Evolutionary conservation across 1,140 invertebrate genomes (phyloP), one percentile per base, ranked within the genome.

Genomic region (Hermetia illucens): DNA sequence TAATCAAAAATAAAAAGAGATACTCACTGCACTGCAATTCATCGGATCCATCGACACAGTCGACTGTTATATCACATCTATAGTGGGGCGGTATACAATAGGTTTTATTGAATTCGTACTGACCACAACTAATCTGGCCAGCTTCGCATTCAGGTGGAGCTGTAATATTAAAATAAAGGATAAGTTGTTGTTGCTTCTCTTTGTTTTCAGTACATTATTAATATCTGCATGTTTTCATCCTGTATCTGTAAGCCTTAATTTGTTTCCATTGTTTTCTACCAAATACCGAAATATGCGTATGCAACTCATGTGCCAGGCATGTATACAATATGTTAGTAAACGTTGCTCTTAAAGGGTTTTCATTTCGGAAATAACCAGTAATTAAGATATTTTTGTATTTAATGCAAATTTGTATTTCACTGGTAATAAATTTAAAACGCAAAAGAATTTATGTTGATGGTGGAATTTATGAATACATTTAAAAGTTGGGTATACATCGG

Each of bases 21-120:
- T 62, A 88, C 86, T 91, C 67, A 94, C 89, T 81, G 69, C 91
- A 94, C 56, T 87, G 82, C 13, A 79, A 77, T 65, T 94, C 88
- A 60, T 95, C 92, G 9, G 85, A 86, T 39, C 88, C 89, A 58
- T 95, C 91, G 25, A 86, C 77, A 63, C 92, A 96, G 66, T 96
- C 91, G 0, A 88, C 79, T 29, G 79, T 79, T 71, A 85, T 88
- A 65, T 96, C 91, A 64, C 92, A 95, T 52, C 80, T 72, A 63
- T 87, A 77, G 63, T 93, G 79, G 35, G 77, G 77, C 27, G 88
- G 85, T 52, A 92, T 81, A 62, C 89, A 93, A 61, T 89, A 93
- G 9, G 88, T 89, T 63, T 86, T 86, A 66, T 93, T 93, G 69
- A 83, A 93, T 47, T 85, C 76, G 65, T 93, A 92, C 64, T 91